A percentile compares a stretch with the other conserved stretches of the same genome.
phyloP scores from a whole-genome alignment of 2,888 invertebrate genomes.

The Lamellibrachia satsuma region DNA sequence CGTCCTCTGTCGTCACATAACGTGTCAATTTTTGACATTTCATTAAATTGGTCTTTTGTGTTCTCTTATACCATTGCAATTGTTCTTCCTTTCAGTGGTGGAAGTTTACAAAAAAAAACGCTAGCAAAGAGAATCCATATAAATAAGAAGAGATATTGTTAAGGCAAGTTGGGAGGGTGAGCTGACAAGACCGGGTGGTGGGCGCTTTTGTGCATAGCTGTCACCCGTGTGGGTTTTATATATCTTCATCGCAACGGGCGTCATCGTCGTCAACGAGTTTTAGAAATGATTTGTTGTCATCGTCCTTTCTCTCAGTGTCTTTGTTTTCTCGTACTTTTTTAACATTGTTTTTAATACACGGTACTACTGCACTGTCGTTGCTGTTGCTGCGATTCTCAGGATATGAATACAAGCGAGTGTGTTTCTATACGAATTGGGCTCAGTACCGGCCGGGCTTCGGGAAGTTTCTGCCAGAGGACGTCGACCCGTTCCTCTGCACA shows the following conservation, averaged over 20 bases:
- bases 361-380: background rate
- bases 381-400: background rate
- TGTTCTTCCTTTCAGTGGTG: too few species aligned
- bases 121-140: too few species aligned
- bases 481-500: conserved; percentile 17
- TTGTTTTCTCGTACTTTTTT: background rate
- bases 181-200: too few species aligned
- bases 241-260: background rate
- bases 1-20: too few species aligned
- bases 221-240: background rate
- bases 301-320: background rate
- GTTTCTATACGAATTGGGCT: conserved; percentile 23
- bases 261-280: background rate
- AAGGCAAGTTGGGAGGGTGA: too few species aligned
- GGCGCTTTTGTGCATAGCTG: too few species aligned
- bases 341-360: background rate
- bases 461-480: conserved; percentile 18
- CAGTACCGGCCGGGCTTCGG: conserved; percentile 18
- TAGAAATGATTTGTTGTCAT: background rate
- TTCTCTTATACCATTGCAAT: too few species aligned
- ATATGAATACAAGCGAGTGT: conserved; percentile 18
- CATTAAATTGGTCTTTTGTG: too few species aligned
- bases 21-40: too few species aligned
- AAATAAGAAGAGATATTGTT: too few species aligned
- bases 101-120: too few species aligned